Percentiles rank a stretch among this genome's conserved stretches.
These are phyloP conservation scores for Halcyon smyrnensis DNA, from an alignment of 2,797 vertebrate genomes.

Conservation along the genomic window DNA sequence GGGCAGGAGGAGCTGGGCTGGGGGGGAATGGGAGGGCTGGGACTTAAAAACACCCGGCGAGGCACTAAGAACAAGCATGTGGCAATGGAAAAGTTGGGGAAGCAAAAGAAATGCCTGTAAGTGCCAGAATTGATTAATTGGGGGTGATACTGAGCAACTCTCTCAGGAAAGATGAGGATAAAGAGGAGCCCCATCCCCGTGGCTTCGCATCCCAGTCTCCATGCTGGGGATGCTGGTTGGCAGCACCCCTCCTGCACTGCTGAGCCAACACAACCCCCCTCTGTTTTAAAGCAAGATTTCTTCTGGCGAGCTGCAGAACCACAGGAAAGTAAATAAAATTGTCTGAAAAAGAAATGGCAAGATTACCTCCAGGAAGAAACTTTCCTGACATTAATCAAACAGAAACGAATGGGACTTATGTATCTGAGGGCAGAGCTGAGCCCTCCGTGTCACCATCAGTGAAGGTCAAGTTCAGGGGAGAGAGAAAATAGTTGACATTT, in stretches of 20 bases:
- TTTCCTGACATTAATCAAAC: neutral
- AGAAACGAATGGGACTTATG: rapidly evolving
- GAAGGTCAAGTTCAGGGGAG: constrained; percentile 28
- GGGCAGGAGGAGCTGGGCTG: neutral
- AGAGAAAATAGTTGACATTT: neutral
- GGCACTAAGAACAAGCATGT: neutral
- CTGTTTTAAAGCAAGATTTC: neutral
- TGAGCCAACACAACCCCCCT: rapidly evolving
- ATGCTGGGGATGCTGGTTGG: rapidly evolving
- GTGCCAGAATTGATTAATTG: neutral
- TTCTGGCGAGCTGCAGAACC: neutral
- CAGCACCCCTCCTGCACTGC: neutral
- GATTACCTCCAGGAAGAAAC: neutral
- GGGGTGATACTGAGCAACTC: neutral
- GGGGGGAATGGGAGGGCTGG: neutral
- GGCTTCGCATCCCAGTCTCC: neutral
- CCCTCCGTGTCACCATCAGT: neutral
- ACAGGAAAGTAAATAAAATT: neutral
- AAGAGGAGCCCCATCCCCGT: neutral
- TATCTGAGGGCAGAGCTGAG: neutral
- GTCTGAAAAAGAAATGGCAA: neutral
- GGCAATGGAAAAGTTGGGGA: neutral
- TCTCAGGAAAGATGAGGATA: neutral
- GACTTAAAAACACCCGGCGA: neutral
- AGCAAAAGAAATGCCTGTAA: neutral